Base-by-base conservation (phyloP, 2,797 vertebrate genomes). In the Catamblyrhynchus diadema region DNA sequence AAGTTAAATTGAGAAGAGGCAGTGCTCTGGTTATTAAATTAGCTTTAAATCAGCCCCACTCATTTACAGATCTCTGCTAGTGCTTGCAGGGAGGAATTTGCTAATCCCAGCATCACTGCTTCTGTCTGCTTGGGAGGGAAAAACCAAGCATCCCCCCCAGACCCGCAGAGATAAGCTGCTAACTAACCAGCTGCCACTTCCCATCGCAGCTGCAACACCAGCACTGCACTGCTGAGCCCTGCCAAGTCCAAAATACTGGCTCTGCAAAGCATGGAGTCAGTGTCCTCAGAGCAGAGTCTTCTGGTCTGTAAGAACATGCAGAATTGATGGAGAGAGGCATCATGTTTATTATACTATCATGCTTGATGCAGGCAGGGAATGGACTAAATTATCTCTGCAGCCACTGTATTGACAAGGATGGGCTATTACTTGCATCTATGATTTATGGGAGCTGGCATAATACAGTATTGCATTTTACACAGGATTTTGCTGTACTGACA, bases 1-100 rank as follows among this genome's bases (percentile, higher is more conserved):
- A 92, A 96, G 95, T 97, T 97, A 97, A 96, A 97, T 96, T 91
- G 96, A 97, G 93, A 77, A 94, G 94, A 97, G 96, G 92, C 95
- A 97, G 86, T 35, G 4, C 73, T 62, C 39, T 56, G 60, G 37
- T 96, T 96, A 93, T 97, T 96, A 96, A 97, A 95, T 94, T 93
- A 96, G 83, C 94, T 95, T 78, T 97, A 97, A 97, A 95, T 96
- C 86, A 82, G 20, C 86, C 83, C 81, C 89, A 27, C 93, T 97
- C 78, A 51, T 78, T 96, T 97, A 82, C 90, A 94, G 45, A 73
- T 70, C 48, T 93, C 86, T 92, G 62, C 53, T 84, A 90, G 71
- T 35, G 64, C 42, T 93, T 21, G 2, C 17, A 61, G 87, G 61
- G 65, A 96, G 71, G 74, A 97, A 92, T 91, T 62, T 17, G 39